phyloP scores from a whole-genome alignment of 1,140 invertebrate genomes.

The Trachelipus rathkii region DNA sequence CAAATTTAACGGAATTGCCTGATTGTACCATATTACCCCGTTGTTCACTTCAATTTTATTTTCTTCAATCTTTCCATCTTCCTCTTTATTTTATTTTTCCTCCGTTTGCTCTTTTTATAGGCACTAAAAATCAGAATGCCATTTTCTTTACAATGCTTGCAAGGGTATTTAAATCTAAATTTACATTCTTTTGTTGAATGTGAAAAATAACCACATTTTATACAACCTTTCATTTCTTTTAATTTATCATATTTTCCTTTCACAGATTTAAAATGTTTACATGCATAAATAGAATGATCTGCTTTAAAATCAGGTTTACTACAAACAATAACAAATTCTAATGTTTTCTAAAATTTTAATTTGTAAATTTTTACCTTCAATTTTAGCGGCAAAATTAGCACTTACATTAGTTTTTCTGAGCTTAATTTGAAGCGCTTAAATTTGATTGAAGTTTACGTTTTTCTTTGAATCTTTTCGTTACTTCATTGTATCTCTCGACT shows the following conservation, averaged over 20 bases:
- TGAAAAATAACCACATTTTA: background rate
- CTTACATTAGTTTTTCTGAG: too few species aligned
- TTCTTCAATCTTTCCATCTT: background rate
- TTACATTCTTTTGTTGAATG: background rate
- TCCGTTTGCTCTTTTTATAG: background rate
- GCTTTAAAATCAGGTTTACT: background rate
- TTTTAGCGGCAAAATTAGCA: too few species aligned
- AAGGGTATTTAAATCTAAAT: background rate
- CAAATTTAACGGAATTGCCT: background rate
- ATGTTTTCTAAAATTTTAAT: too few species aligned
- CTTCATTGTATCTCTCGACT: too few species aligned
- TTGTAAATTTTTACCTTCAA: too few species aligned
- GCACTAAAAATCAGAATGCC: background rate
- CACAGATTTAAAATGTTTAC: background rate
- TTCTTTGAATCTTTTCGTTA: too few species aligned
- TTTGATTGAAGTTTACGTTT: too few species aligned
- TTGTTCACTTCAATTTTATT: background rate
- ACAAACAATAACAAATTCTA: background rate
- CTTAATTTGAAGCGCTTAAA: too few species aligned
- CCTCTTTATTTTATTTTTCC: too few species aligned
- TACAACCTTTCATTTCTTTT: background rate
- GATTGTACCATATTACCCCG: background rate
- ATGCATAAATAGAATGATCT: background rate
- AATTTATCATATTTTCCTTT: background rate
- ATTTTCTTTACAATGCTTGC: background rate